Evolutionary conservation across 2,113 vertebrate genomes (phyloP), one percentile per base, ranked within the genome.

Genomic region (Brachirus orientalis): DNA sequence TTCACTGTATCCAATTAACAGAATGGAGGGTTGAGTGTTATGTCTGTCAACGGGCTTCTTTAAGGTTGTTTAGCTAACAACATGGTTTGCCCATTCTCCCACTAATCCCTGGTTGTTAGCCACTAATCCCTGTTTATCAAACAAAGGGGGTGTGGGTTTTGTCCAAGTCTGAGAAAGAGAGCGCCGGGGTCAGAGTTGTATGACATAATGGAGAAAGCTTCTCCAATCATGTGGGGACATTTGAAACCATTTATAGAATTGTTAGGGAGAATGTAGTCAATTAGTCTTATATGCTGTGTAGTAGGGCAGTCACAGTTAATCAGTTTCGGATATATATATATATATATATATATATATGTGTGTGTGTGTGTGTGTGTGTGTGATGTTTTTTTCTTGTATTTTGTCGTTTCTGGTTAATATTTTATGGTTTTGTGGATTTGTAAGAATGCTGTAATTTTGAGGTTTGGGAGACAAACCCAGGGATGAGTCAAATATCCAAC

Each of bases 121-220:
- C n/a, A 55, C 82, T 90, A 88, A 92, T 90, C 83, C 83, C 53
- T 56, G 66, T 88, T 84, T 69, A 86, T 86, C 79, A 77, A 76
- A 28, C 82, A 63, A 18, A 67, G 44, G 40, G 17, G 17, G 16
- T 61, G 47, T 7, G 7, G 58, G 69, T 64, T 28, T 8, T 10
- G 62, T 79, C 51, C 75, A 82, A 67, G 64, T 59, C 53, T n/a
- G 71, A 65, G 38, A 56, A 54, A 59, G 50, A 51, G 51, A 67
- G 35, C 33, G 12, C 17, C 51, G n/a, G 54, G 45, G 36, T 63
- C 9, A 52, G 46, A 53, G 63, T 45, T 47, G 60, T 58, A 63
- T 77, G 54, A 80, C 63, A 69, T 38, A 72, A 67, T 58, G 75
- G 76, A 88, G 85, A 86, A 75, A 77, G 16, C 59, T 67, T 41